Evolutionary conservation across 2,113 vertebrate species (phyloP).

Genomic region (Theropithecus gelada): DNA sequence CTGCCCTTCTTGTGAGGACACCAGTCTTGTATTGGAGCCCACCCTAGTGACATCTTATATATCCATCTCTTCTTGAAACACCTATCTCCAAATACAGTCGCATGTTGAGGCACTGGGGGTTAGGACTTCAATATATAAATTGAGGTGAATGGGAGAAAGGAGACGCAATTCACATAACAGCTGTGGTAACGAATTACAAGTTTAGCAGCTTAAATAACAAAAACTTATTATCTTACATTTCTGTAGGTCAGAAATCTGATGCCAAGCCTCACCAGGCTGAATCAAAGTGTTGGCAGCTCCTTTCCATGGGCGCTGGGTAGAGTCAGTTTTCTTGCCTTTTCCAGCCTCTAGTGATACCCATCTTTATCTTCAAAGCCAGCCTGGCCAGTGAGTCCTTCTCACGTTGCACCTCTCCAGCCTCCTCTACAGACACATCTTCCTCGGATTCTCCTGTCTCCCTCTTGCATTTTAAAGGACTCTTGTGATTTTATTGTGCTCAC

Average conservation of each 20-base stretch:
- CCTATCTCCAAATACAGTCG: not conserved
- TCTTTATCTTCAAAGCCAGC: not conserved
- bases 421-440: not conserved
- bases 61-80: not conserved
- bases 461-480: not conserved
- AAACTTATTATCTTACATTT: not conserved
- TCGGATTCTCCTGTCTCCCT: not conserved
- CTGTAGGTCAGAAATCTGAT: not conserved
- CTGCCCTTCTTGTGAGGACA: not conserved
- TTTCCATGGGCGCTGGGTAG: not conserved
- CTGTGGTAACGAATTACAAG: too few species aligned
- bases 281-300: not conserved
- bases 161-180: not conserved
- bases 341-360: not conserved
- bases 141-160: not conserved
- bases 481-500: not conserved
- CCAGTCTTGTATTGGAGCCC: not conserved
- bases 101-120: not conserved
- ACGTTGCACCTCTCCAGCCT: accelerated
- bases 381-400: not conserved
- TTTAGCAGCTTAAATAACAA: not conserved
- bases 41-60: not conserved
- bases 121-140: not conserved
- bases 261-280: not conserved
- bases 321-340: not conserved